Base-by-base conservation (phyloP, 2,888 invertebrate species). In the Lepidochitona cinerea region DNA sequence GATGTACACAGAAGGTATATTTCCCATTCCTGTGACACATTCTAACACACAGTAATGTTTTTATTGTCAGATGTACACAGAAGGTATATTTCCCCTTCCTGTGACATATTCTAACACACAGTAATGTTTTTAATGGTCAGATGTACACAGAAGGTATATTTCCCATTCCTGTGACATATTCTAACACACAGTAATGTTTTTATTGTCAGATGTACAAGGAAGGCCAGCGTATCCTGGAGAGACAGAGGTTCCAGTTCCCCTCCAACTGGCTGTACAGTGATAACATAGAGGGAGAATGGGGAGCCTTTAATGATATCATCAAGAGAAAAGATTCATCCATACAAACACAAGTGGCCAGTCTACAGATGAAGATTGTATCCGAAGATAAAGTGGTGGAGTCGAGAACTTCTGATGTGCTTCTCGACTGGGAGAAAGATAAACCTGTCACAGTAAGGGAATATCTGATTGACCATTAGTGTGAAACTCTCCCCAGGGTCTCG, bases 271-370 rank as follows among this genome's bases (percentile, higher is more conserved):
- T 99, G 77, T 98, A 99, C 89, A 98, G 98, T 59, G 99, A 99
- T 90, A 98, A 99, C 89, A 96, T 99, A 74, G 99, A 99, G 91
- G 99, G 99, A 1, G 99, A 99, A 93, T 99, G 99, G 99, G 96
- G 97, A 65, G 99, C 99, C 0, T 99, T 99, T 90, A 97, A 97
- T 89, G 99, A 99, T 92, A 99, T 99, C 77, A 97, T 99, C 91
- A 96, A 97, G 89, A 94, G 99, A 72, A 99, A 99, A 92, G 99
- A 99, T 90, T 95, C 97, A 0, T 88, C 89, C 72, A 90, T 90
- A 65, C 89, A 89, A 82, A 89, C 89, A 33, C 90, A 90, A 79
- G 89, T 91, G 54, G 90, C 90, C 64, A 88, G 87, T 79, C 93
- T 99, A 69, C 99, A 99, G 92, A 96, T 97, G 91, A 99, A 99